Percentiles rank a stretch among this genome's conserved stretches.
These are phyloP conservation scores for Apostichopus leukothele DNA, from an alignment of 53 echinoderm and acorn worm genomes.

Conservation along the genomic window DNA sequence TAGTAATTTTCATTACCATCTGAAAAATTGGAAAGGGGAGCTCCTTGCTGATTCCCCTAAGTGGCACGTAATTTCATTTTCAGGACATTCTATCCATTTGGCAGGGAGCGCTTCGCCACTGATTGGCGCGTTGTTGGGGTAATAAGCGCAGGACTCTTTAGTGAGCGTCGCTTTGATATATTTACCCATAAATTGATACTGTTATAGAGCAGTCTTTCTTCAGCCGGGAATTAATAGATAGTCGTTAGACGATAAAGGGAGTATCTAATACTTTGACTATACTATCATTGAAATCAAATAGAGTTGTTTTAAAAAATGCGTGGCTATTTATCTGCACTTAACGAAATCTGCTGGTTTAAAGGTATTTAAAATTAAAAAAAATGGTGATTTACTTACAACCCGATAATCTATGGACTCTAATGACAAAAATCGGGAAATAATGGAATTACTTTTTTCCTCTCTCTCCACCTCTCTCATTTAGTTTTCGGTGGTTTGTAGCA, in stretches of 20 bases:
- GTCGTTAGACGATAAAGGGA: constrained; percentile 9
- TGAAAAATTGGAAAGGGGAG: constrained; percentile 47
- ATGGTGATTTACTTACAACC: constrained; percentile 4
- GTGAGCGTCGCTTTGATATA: constrained; percentile 35
- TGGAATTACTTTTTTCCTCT: background rate
- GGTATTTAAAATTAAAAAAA: constrained; percentile 27
- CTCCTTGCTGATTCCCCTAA: constrained; percentile 44
- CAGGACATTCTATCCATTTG: constrained; percentile 46
- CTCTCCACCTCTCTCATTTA: too few species aligned
- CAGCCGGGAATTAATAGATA: constrained; percentile 35
- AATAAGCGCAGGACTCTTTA: constrained; percentile 42
- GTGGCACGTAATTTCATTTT: constrained; percentile 55
- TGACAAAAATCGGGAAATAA: background rate
- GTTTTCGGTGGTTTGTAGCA: background rate
- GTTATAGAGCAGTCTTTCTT: constrained; percentile 11
- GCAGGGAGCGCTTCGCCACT: constrained; percentile 46
- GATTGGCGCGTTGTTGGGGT: constrained; percentile 51
- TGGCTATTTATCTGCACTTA: constrained; percentile 50
- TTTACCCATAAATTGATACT: constrained; percentile 48
- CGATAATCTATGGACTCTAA: background rate
- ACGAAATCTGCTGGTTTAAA: background rate
- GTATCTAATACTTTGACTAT: background rate
- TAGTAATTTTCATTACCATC: constrained; percentile 52
- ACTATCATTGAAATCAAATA: background rate
- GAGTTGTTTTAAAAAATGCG: constrained; percentile 29